Evolutionary conservation across 2,113 vertebrate species (phyloP).

Genomic region (Halichoeres trimaculatus): DNA sequence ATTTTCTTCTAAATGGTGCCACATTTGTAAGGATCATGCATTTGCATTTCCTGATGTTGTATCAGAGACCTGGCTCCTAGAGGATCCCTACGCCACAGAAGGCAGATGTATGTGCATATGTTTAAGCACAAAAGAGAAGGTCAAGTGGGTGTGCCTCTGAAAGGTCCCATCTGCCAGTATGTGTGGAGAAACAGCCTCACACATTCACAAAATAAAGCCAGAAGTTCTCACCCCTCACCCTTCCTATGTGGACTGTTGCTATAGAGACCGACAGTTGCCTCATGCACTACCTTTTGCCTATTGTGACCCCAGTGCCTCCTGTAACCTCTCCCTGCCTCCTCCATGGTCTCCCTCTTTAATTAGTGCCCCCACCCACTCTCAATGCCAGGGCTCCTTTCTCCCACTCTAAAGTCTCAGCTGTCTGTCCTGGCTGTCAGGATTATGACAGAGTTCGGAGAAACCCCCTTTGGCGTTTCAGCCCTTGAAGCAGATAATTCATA

Average conservation of each 20-base stretch:
- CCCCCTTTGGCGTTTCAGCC: slow-evolving; percentile 11
- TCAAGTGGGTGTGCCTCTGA: slow-evolving; percentile 37
- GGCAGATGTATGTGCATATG: slow-evolving; percentile 11
- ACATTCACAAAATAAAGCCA: slow-evolving; percentile 34
- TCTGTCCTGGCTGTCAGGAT: slow-evolving; percentile 17
- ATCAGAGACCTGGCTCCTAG: not conserved
- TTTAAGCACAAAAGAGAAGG: slow-evolving; percentile 26
- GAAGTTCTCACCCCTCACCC: slow-evolving; percentile 76
- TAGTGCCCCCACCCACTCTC: slow-evolving; percentile 10
- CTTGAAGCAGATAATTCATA: slow-evolving; percentile 12
- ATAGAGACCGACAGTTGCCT: slow-evolving; percentile 80
- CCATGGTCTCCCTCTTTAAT: slow-evolving; percentile 44
- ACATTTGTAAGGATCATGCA: too few relatives aligned
- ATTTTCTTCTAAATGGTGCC: too few relatives aligned
- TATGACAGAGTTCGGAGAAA: slow-evolving; percentile 23
- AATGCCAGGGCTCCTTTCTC: slow-evolving; percentile 9
- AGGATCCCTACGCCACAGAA: not conserved
- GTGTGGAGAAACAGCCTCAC: slow-evolving; percentile 28
- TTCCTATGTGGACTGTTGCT: slow-evolving; percentile 78
- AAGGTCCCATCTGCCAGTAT: slow-evolving; percentile 66
- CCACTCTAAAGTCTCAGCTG: slow-evolving; percentile 17
- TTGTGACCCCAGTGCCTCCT: slow-evolving; percentile 46
- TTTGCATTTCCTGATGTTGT: not conserved
- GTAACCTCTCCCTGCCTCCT: slow-evolving; percentile 61
- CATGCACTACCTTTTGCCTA: slow-evolving; percentile 59